These are phyloP conservation scores for Microcebus murinus DNA, from an alignment of 2,113 vertebrate species.

Conservation along the genomic window DNA sequence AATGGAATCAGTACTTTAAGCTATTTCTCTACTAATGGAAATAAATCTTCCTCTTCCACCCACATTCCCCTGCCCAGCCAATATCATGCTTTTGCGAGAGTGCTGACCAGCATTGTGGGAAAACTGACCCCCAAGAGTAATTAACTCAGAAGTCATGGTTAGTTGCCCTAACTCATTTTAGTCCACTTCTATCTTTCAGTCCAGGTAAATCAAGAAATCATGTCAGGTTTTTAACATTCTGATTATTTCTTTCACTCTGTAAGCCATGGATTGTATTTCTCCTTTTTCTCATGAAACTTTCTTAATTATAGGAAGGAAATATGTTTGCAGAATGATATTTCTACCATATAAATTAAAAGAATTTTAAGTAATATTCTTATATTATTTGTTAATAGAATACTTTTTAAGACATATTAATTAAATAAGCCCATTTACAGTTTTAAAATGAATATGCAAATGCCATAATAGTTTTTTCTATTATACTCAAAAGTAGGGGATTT, in stretches of 20 bases:
- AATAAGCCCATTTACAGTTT: neutral
- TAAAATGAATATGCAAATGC: neutral
- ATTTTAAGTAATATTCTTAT: neutral
- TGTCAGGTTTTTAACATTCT: neutral
- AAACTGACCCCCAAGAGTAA: rapidly evolving
- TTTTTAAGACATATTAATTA: slow-evolving; percentile 5
- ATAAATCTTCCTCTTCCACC: neutral
- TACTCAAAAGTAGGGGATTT: neutral
- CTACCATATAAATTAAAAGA: neutral
- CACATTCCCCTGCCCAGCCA: neutral
- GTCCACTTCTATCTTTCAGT: neutral
- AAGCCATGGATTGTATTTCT: neutral
- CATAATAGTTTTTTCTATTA: neutral
- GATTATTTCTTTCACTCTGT: neutral
- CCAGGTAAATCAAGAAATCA: neutral
- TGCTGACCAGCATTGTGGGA: neutral
- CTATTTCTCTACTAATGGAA: neutral
- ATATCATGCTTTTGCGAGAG: neutral
- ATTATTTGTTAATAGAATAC: neutral
- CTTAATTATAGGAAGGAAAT: neutral
- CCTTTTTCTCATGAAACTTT: neutral
- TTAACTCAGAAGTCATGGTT: neutral
- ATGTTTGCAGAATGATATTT: neutral
- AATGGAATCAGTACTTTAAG: neutral
- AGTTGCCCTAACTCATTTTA: neutral